Base-by-base conservation (phyloP, 2,888 invertebrate species). In the Polyploca ridens region DNA sequence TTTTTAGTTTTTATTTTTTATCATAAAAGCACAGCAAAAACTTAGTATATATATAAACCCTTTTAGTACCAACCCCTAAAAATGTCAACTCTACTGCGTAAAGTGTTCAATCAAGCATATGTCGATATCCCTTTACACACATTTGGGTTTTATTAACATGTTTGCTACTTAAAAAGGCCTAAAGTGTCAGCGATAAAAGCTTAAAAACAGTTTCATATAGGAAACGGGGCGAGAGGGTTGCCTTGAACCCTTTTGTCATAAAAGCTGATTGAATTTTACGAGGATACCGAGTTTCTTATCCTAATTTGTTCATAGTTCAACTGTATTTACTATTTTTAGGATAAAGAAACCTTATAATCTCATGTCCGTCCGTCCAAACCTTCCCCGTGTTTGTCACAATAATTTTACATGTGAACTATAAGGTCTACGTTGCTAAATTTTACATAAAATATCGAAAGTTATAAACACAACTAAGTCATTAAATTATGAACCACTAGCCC, bases 201-300 rank as follows among this genome's bases (percentile, higher is more conserved):
- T 54, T 54, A 10, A 54, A 54, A 54, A 54, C 54, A 54, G 7
- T 54, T 54, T 10, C 19, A 54, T 19, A 54, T 54, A 19, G 54
- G 54, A 54, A 54, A 54, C 19, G 54, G 16, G 16, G 0, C 10
- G 1, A 54, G 10, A 11, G 14, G 49, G 16, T 16, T 16, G 54
- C 54, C 63, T 62, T 13, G 13, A 62, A 61, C 63, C 54, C 58
- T 49, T 41, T 16, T 19, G 63, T 65, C 67, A 67, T 67, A 67
- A 65, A 67, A 58, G 63, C 63, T 62, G 64, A 64, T 67, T 64
- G 64, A 65, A 64, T 67, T 67, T 65, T 65, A 67, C 63, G 54
- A 54, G 19, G 62, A 63, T 60, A 59, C 58, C 58, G 58, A 54
- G 44, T 44, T 62, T 27, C 62, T 35, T 57, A 62, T 16, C 54